Conservation (phyloP, 2,888 invertebrate species). For the Subacronicta megacephala region DNA sequence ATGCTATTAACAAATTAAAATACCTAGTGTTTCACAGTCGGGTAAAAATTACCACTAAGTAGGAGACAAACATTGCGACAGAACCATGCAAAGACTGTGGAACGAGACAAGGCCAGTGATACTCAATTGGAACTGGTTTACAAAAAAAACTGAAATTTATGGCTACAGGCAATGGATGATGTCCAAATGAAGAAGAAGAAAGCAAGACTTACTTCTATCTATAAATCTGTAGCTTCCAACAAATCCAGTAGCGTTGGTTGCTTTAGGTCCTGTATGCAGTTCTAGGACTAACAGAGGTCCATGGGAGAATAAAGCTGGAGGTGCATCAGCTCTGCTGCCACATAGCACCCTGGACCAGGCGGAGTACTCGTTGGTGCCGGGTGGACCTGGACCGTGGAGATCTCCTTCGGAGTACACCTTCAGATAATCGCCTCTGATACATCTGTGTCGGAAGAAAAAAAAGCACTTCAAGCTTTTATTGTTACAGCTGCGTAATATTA, state of each 20-base stretch:
- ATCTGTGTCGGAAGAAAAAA: slow-evolving; percentile 87
- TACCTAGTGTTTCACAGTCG: no score
- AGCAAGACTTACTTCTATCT: slow-evolving; percentile 91
- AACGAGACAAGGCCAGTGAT: no score
- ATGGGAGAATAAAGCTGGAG: slow-evolving; percentile 93
- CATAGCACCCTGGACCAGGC: slow-evolving; percentile 94
- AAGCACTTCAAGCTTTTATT: no score
- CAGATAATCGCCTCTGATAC: slow-evolving; percentile 92
- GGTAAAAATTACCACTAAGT: no score
- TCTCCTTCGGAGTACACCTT: slow-evolving; percentile 94
- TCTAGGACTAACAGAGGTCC: slow-evolving; percentile 93
- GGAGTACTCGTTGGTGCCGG: slow-evolving; percentile 93
- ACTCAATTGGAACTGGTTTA: no score
- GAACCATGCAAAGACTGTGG: no score
- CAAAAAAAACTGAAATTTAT: not conserved
- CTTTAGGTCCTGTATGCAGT: slow-evolving; percentile 90
- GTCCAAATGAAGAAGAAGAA: not conserved
- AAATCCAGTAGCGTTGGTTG: slow-evolving; percentile 91
- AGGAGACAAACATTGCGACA: no score
- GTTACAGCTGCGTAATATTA: no score
- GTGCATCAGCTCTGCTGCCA: slow-evolving; percentile 92
- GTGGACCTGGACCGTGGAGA: slow-evolving; percentile 91
- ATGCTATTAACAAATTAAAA: no score
- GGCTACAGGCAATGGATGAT: not conserved
- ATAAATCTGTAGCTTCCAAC: slow-evolving; percentile 94